These are phyloP conservation scores for Lordiphosa clarofinis DNA, from an alignment of 1,140 invertebrate species.

Conservation along the genomic window DNA sequence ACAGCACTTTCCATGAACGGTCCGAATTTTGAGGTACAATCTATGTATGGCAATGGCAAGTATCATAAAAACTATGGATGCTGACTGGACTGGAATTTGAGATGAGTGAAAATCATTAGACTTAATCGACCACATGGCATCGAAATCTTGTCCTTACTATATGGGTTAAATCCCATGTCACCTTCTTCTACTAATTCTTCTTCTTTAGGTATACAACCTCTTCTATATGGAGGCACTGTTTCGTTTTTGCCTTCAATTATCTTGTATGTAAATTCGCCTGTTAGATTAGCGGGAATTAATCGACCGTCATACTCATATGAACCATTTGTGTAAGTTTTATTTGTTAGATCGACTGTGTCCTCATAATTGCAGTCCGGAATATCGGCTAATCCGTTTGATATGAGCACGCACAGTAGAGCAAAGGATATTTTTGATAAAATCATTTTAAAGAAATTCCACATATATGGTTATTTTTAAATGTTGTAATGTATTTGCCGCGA, in stretches of 20 bases:
- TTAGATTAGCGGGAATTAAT: constrained; percentile 34
- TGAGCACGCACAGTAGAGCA: not conserved
- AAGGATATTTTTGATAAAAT: not conserved
- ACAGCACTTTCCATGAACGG: constrained; percentile 85
- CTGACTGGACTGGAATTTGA: constrained; percentile 81
- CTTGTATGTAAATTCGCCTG: constrained; percentile 30
- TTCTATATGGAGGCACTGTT: constrained; percentile 24
- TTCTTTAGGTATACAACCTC: constrained; percentile 42
- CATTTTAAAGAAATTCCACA: too few species aligned
- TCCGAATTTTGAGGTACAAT: constrained; percentile 84
- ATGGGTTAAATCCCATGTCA: too few species aligned
- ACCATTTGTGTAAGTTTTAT: constrained; percentile 28
- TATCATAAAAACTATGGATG: constrained; percentile 85
- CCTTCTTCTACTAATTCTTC: too few species aligned
- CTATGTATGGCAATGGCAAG: constrained; percentile 85
- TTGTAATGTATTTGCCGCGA: too few species aligned
- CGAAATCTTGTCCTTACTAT: too few species aligned
- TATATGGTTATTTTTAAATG: too few species aligned
- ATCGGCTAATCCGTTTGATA: constrained; percentile 4
- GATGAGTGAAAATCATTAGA: too few species aligned
- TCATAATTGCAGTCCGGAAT: constrained; percentile 40
- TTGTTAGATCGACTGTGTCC: constrained; percentile 51
- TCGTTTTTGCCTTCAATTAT: not conserved
- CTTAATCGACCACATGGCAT: too few species aligned
- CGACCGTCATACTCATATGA: constrained; percentile 38